Percentiles rank a stretch among this genome's conserved stretches.
phyloP scores from a whole-genome alignment of 2,797 vertebrate species.

The Clarias fuscus region DNA sequence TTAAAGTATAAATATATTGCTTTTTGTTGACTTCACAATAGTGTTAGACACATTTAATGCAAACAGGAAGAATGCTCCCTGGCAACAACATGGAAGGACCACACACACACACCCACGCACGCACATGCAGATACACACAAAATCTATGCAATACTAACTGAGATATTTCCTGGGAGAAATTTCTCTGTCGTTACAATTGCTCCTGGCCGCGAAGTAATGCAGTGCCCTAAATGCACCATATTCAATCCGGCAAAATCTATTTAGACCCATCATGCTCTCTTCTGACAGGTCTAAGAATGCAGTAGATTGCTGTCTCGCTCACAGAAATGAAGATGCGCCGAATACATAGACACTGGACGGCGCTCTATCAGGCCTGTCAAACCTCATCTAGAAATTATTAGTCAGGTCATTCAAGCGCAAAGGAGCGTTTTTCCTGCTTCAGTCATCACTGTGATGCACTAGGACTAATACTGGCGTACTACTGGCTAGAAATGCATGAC shows the following conservation, averaged over 20 bases:
- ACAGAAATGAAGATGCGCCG: constrained; percentile 55
- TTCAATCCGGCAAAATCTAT: constrained; percentile 54
- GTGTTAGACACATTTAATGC: neutral
- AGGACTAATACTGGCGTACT: constrained; percentile 47
- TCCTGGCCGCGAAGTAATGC: constrained; percentile 43
- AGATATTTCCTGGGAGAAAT: constrained; percentile 32
- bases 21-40: neutral
- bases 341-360: constrained; percentile 54
- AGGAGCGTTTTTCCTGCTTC: constrained; percentile 52
- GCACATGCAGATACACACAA: neutral
- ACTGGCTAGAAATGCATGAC: constrained; percentile 36
- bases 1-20: neutral
- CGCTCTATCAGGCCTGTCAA: constrained; percentile 57
- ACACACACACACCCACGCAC: neutral
- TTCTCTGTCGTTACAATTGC: constrained; percentile 41
- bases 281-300: constrained; percentile 51
- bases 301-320: constrained; percentile 55
- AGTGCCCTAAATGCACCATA: constrained; percentile 47
- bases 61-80: neutral
- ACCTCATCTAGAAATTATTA: constrained; percentile 60
- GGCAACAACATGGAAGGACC: neutral
- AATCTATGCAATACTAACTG: constrained; percentile 20
- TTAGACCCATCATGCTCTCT: constrained; percentile 39
- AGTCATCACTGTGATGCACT: constrained; percentile 54
- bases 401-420: constrained; percentile 56